phyloP scores from a whole-genome alignment of 2,888 invertebrate species.

The Chymomyza amoena region DNA sequence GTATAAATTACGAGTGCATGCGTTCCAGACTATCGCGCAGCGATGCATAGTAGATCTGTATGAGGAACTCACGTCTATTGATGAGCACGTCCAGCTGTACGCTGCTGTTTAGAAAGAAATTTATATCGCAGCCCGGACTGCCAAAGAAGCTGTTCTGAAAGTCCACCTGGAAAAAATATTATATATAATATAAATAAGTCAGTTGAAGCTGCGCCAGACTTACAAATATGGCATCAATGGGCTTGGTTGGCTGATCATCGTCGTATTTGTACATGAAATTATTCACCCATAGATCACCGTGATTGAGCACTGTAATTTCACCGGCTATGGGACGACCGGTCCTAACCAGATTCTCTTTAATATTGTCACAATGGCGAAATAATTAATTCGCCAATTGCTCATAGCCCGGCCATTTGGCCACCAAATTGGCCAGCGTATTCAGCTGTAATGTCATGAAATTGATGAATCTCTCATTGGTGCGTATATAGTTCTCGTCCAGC shows the following conservation, averaged over 20 bases:
- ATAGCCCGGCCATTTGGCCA: conserved; percentile 78
- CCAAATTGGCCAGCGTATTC: conserved; percentile 76
- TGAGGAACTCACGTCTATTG: conserved; percentile 69
- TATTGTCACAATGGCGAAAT: conserved; percentile 70
- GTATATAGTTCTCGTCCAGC: conserved; percentile 74
- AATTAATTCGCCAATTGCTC: conserved; percentile 78
- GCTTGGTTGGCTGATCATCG: conserved; percentile 62
- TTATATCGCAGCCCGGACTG: conserved; percentile 78
- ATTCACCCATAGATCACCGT: conserved; percentile 81
- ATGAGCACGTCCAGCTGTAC: conserved; percentile 74
- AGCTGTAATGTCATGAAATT: conserved; percentile 71
- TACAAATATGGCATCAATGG: conserved; percentile 79
- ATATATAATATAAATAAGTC: background rate
- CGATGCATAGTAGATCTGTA: conserved; percentile 71
- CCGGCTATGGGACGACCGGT: conserved; percentile 66
- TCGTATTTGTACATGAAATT: conserved; percentile 80
- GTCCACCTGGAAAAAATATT: conserved; percentile 63
- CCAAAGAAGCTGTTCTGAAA: conserved; percentile 77
- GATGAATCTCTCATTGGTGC: conserved; percentile 72
- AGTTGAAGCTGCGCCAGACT: conserved; percentile 50
- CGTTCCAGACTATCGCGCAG: conserved; percentile 63
- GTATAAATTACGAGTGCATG: conserved; percentile 65
- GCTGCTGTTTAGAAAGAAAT: conserved; percentile 78
- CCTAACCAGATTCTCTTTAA: conserved; percentile 71
- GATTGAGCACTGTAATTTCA: conserved; percentile 80